Base-by-base conservation (phyloP, 2,797 vertebrate species). In the Microctenopoma lineatum region DNA sequence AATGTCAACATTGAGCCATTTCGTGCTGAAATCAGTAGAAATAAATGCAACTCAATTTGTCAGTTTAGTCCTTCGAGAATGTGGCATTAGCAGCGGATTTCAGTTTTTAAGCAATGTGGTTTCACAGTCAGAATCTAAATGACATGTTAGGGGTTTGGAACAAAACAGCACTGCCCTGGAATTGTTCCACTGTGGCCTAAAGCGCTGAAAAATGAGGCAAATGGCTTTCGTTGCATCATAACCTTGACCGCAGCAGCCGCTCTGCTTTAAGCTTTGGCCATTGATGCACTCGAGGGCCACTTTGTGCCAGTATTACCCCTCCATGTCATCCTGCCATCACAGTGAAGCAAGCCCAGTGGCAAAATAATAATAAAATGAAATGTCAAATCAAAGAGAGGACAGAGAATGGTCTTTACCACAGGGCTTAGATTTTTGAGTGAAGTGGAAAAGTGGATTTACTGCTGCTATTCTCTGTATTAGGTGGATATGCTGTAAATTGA, bases 361-460 rank as follows among this genome's bases (percentile, higher is more conserved):
- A 48, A 79, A 69, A 48, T 73, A 86, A 90, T 84, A 88, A 91
- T 87, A 84, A 89, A 91, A 90, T 83, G 73, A 90, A 90, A 90
- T 87, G 90, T 93, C 88, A 92, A 90, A 90, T 89, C 84, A 90
- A 81, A 90, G 77, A 85, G 58, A 84, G 86, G 73, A 89, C 85
- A 78, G 83, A 84, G 70, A 87, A 86, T 78, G 81, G 79, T 82
- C 79, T 81, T 81, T 72, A 89, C 82, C 84, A 75, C 67, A 67
- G 84, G 86, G 82, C 83, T 79, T 73, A 77, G 21, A 69, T 70
- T 77, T 87, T 73, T 75, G 72, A 87, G 75, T 72, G 79, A 82
- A 85, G 84, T 84, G 70, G 80, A 73, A 85, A 87, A 86, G 83
- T 84, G 79, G 84, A 87, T 89, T 91, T 89, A 80, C 70, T 57